Evolutionary conservation across 2,797 vertebrate species (phyloP), one percentile per base, ranked within the genome.

Genomic region (Morus bassanus): DNA sequence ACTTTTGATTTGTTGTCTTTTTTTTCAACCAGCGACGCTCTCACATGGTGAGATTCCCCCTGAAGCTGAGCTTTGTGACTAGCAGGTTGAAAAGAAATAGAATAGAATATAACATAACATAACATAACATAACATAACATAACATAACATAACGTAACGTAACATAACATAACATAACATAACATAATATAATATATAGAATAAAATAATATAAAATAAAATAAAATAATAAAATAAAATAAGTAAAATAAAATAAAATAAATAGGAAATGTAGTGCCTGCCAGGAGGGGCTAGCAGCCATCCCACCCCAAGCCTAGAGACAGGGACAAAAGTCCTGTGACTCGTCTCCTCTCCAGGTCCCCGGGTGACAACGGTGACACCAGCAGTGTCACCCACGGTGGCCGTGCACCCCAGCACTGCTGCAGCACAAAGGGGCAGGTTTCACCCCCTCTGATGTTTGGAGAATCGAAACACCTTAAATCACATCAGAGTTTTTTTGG

Each of bases 371-470:
- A 9, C 4, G 11, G 21, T 78, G 78, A 63, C 85, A 70, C 4
- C 64, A 53, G 63, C 46, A 74, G 21, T 73, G 54, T 77, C 60
- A 64, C 74, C 28, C 24, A 0, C 4, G 10, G 67, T 72, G 89
- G 57, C 86, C 63, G 3, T 82, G 68, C 35, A 21, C 21, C 57
- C 63, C 30, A 14, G 57, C 80, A 50, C 33, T 0, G 1, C 69
- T 59, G 83, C 41, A 12, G 89, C 3, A 5, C 18, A 9, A 73
- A 91, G 77, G 76, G 83, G 46, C 79, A 86, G 69, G 94, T 96
- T 97, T 97, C 95, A 80, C 27, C 82, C 89, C 59, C 76, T 97
- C 92, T 95, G 93, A 96, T 96, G 85, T 91, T 30, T 5, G 3
- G 86, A 85, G 87, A 96, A 97, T 78, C 33, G 69, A 97, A 97